Percentiles rank a stretch among this genome's conserved stretches.
Conservation (phyloP, 2,888 invertebrate species). For the Mythimna loreyi region DNA sequence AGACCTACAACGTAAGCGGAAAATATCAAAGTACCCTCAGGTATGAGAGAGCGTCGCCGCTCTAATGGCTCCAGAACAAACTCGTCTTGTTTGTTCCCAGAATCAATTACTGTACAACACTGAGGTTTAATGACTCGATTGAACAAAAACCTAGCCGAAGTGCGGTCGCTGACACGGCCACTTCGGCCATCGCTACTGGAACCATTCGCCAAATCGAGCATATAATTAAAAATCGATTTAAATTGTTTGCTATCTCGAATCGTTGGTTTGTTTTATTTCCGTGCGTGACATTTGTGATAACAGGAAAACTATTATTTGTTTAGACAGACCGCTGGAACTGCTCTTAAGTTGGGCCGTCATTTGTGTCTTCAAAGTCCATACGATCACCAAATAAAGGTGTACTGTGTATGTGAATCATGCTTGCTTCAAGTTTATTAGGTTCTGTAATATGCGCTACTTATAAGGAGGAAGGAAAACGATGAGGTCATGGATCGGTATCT, state of each 20-base stretch:
- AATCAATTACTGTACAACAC: slow-evolving; percentile 75
- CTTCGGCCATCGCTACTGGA: slow-evolving; percentile 33
- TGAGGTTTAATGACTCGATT: slow-evolving; percentile 74
- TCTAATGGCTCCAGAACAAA: slow-evolving; percentile 59
- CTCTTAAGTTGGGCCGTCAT: background rate
- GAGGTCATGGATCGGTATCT: background rate
- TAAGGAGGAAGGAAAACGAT: slow-evolving; percentile 6
- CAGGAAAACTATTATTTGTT: slow-evolving; percentile 15
- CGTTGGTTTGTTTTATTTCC: slow-evolving; percentile 16
- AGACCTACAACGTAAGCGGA: slow-evolving; percentile 1
- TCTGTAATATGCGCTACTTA: background rate
- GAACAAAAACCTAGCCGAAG: slow-evolving; percentile 70
- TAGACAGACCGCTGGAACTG: background rate
- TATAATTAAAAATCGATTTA: slow-evolving; percentile 63
- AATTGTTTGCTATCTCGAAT: slow-evolving; percentile 33
- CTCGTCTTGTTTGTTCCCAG: slow-evolving; percentile 73
- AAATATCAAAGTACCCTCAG: slow-evolving; percentile 7
- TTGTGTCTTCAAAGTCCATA: background rate
- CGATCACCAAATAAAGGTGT: slow-evolving; percentile 32
- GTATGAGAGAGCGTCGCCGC: slow-evolving; percentile 31
- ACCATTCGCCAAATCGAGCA: slow-evolving; percentile 56
- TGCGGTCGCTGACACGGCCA: slow-evolving; percentile 71
- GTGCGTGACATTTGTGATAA: slow-evolving; percentile 20
- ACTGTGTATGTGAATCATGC: slow-evolving; percentile 28
- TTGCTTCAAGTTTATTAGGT: background rate